Conservation (phyloP, 92 coral and sea anemone genomes). For the Heliopora coerulea region DNA sequence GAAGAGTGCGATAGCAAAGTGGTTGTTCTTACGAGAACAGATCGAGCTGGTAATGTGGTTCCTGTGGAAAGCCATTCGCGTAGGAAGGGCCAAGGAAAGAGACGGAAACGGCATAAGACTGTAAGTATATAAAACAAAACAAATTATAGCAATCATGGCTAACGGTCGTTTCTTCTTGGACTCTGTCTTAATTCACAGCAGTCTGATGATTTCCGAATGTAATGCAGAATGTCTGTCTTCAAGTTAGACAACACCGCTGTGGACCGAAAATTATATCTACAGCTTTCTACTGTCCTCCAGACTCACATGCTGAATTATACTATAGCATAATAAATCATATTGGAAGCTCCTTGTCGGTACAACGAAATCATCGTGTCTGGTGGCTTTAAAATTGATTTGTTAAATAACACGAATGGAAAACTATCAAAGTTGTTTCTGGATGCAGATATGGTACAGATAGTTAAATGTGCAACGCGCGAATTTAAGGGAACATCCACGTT, state of each 20-base stretch:
- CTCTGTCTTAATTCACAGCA: no score
- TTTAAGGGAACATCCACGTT: slow-evolving; percentile 3
- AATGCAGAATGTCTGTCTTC: not conserved
- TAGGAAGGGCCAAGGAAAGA: slow-evolving; percentile 62
- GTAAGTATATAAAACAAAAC: not conserved
- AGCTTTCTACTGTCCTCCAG: slow-evolving; percentile 11
- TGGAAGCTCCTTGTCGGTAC: slow-evolving; percentile 9
- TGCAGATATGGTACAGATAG: slow-evolving; percentile 4
- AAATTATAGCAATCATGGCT: no score
- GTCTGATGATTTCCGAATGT: no score
- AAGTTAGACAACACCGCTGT: not conserved
- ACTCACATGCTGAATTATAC: slow-evolving; percentile 3
- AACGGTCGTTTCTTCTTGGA: no score
- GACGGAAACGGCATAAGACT: slow-evolving; percentile 79
- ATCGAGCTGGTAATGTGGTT: slow-evolving; percentile 80
- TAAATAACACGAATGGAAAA: not conserved
- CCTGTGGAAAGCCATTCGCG: slow-evolving; percentile 65
- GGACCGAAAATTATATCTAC: slow-evolving; percentile 11
- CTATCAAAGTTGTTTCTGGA: slow-evolving; percentile 1
- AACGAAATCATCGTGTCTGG: slow-evolving; percentile 11
- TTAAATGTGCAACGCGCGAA: slow-evolving; percentile 33
- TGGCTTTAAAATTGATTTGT: slow-evolving; percentile 19
- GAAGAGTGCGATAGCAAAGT: slow-evolving; percentile 58
- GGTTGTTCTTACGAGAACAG: slow-evolving; percentile 81
- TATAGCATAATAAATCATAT: slow-evolving; percentile 13